Evolutionary conservation across 2,888 invertebrate species (phyloP).

Genomic region (Tuta absoluta): DNA sequence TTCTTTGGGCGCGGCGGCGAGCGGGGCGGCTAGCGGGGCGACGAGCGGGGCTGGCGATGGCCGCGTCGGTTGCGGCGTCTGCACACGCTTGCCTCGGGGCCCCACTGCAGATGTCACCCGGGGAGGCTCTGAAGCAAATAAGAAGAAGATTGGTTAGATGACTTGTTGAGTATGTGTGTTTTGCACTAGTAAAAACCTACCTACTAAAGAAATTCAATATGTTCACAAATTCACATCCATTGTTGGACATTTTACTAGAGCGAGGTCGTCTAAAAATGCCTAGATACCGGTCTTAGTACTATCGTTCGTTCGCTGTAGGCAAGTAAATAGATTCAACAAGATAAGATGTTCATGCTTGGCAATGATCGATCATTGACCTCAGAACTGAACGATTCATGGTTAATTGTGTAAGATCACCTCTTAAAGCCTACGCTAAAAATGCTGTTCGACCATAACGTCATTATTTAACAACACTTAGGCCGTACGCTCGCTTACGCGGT

Average conservation of each 20-base stretch:
- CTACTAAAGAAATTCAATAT: no score
- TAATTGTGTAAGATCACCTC: not conserved
- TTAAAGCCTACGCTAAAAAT: not conserved
- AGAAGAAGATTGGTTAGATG: not conserved
- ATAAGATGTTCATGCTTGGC: not conserved
- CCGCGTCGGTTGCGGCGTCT: constrained; percentile 63
- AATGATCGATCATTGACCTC: not conserved
- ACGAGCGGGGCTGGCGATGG: constrained; percentile 48
- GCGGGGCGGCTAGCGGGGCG: constrained; percentile 45
- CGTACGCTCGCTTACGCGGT: no score
- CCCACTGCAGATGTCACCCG: constrained; percentile 70
- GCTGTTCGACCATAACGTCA: not conserved
- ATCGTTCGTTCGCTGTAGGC: not conserved
- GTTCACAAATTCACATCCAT: no score
- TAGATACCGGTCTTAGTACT: not conserved
- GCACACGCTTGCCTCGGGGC: constrained; percentile 71
- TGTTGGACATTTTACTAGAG: no score
- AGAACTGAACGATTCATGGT: not conserved
- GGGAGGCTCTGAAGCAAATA: constrained; percentile 61
- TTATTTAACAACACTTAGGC: not conserved
- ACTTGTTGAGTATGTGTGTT: not conserved
- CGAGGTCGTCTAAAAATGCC: not conserved
- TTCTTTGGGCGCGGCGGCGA: constrained; percentile 51
- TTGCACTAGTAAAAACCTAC: no score
- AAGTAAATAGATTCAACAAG: not conserved